Base-by-base conservation (phyloP, 2,888 invertebrate species). In the Meteorus cinctellus region DNA sequence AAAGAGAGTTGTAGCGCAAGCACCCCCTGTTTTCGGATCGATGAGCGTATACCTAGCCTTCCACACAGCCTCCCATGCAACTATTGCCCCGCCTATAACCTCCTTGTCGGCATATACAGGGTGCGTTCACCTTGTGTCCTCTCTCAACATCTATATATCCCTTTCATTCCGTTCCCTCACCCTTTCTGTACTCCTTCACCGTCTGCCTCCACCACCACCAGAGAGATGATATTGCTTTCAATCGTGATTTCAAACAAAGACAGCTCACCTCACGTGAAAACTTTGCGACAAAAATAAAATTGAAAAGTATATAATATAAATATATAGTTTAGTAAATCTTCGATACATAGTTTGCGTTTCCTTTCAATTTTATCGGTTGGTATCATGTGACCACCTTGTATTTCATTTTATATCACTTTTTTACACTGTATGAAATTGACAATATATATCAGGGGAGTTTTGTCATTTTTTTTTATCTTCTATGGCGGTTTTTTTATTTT, bases 1-100 rank as follows among this genome's bases (percentile, higher is more conserved):
- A 45, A 24, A 67, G 67, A 27, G 59, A 59, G 36, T 59, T 41
- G 31, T 31, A 74, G 69, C 66, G 66, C 59, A 59, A 66, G 69
- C 34, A 68, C 63, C 71, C 41, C 31, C 70, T 34, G 60, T 71
- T 70, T 70, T 67, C 59, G 77, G 78, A 79, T 80, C 79, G 78
- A 80, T 81, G 79, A 71, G 78, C 75, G 70, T 71, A 36, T 66
- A 60, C 62, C 60, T 72, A 72, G 60, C 68, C 36, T 60, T 67
- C 62, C 72, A 67, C 62, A 60, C 68, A 76, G 72, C 76, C 36
- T 76, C 76, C 75, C 75, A 55, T 75, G 69, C 65, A 41, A 70
- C 75, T 68, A 55, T 68, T 65, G 69, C 63, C 29, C 69, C 69
- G 51, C 74, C 66, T 74, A 60, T 63, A 41, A 6, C 59, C 65